Percentiles rank a stretch among this genome's conserved stretches.
Conservation (phyloP, 1,140 invertebrate genomes). For the Papilio polyxenes region DNA sequence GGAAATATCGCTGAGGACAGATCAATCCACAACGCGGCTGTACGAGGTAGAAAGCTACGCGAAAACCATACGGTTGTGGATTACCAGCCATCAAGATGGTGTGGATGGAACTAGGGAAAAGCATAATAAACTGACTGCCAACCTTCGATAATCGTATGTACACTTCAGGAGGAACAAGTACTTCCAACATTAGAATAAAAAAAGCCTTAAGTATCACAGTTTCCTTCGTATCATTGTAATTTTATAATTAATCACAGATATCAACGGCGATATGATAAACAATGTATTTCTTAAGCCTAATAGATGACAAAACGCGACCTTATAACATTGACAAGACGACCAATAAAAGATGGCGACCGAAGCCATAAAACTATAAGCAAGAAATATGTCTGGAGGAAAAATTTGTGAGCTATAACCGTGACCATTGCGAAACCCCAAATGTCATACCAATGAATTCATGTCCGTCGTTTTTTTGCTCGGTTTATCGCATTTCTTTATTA, state of each 20-base stretch:
- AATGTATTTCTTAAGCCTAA: constrained; percentile 63
- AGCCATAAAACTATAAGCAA: constrained; percentile 76
- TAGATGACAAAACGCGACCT: constrained; percentile 49
- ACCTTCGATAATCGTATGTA: too few species aligned
- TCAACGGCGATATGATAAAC: constrained; percentile 45
- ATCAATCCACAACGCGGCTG: too few species aligned
- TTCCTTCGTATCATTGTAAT: too few species aligned
- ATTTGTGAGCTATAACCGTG: constrained; percentile 70
- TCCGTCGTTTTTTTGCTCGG: constrained; percentile 71
- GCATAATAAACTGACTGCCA: too few species aligned
- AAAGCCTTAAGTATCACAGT: too few species aligned
- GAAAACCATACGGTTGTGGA: too few species aligned
- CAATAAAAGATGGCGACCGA: constrained; percentile 74
- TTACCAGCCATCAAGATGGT: too few species aligned
- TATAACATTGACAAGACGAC: constrained; percentile 75
- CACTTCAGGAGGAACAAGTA: too few species aligned
- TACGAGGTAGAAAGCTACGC: too few species aligned
- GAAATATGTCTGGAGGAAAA: constrained; percentile 70
- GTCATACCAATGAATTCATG: constrained; percentile 81
- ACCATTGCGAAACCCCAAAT: constrained; percentile 73
- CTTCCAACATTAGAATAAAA: too few species aligned
- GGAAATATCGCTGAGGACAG: too few species aligned
- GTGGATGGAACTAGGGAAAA: too few species aligned
- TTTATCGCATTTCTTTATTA: constrained; percentile 79
- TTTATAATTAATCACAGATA: not conserved